A percentile compares a stretch with the other conserved stretches of the same genome.
Conservation (phyloP, 1,140 invertebrate genomes). For the Papilio machaon region DNA sequence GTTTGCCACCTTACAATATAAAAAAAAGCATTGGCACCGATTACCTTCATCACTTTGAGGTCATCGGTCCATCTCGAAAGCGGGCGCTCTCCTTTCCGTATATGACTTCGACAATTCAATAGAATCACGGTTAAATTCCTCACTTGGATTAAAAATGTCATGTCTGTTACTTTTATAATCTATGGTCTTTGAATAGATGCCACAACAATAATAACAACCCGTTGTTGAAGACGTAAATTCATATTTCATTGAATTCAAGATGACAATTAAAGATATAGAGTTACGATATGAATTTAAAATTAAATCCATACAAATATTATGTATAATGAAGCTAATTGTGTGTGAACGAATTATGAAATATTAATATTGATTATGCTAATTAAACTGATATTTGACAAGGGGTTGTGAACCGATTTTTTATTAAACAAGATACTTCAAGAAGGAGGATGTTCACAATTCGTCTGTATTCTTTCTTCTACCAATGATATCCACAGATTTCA, state of each 20-base stretch:
- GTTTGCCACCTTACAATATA: background rate
- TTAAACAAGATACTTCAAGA: background rate
- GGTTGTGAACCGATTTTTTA: slow-evolving; percentile 14
- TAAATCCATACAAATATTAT: slow-evolving; percentile 60
- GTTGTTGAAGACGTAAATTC: slow-evolving; percentile 68
- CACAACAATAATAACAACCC: slow-evolving; percentile 75
- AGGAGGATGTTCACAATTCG: background rate
- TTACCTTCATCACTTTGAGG: background rate
- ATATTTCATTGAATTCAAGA: slow-evolving; percentile 73
- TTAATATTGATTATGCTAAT: slow-evolving; percentile 75
- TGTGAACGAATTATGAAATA: slow-evolving; percentile 70
- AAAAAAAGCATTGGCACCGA: background rate
- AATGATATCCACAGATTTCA: background rate
- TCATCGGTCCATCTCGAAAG: background rate
- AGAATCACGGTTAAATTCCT: background rate
- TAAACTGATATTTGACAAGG: slow-evolving; percentile 18
- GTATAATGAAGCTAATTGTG: slow-evolving; percentile 79
- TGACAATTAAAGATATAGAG: slow-evolving; percentile 72
- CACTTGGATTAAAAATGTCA: slow-evolving; percentile 36
- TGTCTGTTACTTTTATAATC: slow-evolving; percentile 2
- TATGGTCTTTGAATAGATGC: slow-evolving; percentile 50
- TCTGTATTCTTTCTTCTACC: background rate
- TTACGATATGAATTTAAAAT: slow-evolving; percentile 76
- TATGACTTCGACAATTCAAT: background rate
- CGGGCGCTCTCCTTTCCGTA: background rate